A percentile compares a stretch with the other conserved stretches of the same genome.
Conservation (phyloP, 2,113 vertebrate genomes). For the Mesoclemmys tuberculata region DNA sequence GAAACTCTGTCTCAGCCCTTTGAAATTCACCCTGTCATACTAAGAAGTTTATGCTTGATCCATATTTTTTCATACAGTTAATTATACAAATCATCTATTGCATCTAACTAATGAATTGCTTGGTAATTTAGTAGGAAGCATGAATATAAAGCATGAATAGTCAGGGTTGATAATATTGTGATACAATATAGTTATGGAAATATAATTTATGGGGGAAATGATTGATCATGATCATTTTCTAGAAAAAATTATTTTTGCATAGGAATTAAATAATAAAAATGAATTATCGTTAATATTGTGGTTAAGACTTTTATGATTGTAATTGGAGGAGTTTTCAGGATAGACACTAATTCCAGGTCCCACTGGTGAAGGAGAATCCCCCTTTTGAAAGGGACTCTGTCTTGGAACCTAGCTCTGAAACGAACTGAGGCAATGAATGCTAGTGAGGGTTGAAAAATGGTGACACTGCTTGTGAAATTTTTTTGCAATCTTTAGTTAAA, state of each 20-base stretch:
- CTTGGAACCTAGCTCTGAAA: neutral
- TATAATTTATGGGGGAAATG: neutral
- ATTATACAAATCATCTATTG: neutral
- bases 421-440: neutral
- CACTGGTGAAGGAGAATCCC: neutral
- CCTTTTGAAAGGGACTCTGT: neutral
- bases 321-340: neutral
- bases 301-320: neutral
- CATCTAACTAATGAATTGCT: neutral
- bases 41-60: neutral
- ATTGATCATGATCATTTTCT: neutral
- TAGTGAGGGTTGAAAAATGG: neutral
- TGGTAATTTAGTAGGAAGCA: neutral
- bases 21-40: neutral
- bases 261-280: neutral
- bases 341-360: neutral
- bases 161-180: neutral
- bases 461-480: neutral
- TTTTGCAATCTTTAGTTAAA: neutral
- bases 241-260: neutral
- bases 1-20: neutral
- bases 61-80: neutral
- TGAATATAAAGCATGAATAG: neutral
- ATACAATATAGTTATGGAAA: neutral
- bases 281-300: neutral